A percentile compares a stretch with the other conserved stretches of the same genome.
Conservation (phyloP, 2,888 invertebrate species). For the Drosophila eohydei region DNA sequence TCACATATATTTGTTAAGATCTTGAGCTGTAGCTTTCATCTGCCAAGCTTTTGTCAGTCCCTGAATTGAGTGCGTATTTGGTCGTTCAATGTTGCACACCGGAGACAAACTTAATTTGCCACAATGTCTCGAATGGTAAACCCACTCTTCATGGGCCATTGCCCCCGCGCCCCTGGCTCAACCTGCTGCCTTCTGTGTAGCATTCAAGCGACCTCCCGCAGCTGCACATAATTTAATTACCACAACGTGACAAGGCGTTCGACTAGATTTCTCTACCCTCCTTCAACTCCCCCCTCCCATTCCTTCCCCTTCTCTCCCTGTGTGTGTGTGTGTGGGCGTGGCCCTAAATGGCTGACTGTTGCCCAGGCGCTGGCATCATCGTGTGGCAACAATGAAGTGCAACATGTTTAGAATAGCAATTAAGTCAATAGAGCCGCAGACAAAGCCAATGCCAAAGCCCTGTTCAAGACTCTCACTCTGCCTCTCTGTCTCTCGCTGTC, state of each 20-base stretch:
- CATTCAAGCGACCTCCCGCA: slow-evolving; percentile 25
- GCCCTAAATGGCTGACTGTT: slow-evolving; percentile 33
- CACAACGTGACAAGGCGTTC: slow-evolving; percentile 60
- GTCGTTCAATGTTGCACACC: slow-evolving; percentile 23
- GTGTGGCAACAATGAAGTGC: slow-evolving; percentile 69
- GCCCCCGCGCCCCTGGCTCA: too few relatives aligned
- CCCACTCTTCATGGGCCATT: background rate
- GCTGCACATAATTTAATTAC: slow-evolving; percentile 71
- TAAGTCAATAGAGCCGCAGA: slow-evolving; percentile 56
- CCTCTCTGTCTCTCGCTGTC: background rate
- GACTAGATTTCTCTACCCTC: slow-evolving; percentile 23
- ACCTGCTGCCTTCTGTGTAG: background rate
- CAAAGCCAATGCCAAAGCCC: slow-evolving; percentile 28
- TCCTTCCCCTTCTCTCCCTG: background rate
- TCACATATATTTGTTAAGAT: background rate
- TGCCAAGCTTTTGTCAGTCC: background rate
- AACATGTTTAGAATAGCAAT: slow-evolving; percentile 77
- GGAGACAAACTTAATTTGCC: slow-evolving; percentile 57
- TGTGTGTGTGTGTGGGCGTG: slow-evolving; percentile 4
- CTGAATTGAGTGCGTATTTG: slow-evolving; percentile 8
- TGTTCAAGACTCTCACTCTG: slow-evolving; percentile 15
- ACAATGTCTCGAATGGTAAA: slow-evolving; percentile 32
- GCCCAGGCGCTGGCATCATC: slow-evolving; percentile 27
- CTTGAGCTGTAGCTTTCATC: background rate
- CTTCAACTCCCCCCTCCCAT: background rate